Percentiles rank a stretch among this genome's conserved stretches.
Conservation (phyloP, 2,888 invertebrate species). For the Phasia obesa region DNA sequence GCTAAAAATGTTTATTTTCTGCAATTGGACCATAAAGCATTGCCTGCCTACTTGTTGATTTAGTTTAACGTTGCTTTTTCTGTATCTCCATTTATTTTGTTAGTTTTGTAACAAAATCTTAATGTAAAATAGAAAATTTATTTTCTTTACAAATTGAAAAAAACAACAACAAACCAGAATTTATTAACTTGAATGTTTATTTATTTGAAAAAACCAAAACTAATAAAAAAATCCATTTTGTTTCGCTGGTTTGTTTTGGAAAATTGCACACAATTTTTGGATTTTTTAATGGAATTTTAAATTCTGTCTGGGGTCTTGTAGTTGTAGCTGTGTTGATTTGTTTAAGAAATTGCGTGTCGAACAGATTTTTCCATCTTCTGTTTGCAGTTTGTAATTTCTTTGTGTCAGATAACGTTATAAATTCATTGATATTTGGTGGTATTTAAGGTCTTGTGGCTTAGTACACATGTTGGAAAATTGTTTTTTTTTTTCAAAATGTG, state of each 20-base stretch:
- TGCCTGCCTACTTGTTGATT: constrained; percentile 60
- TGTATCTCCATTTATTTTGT: not conserved
- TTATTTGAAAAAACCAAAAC: constrained; percentile 30
- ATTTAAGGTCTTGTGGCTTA: constrained; percentile 24
- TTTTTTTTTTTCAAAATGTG: constrained; percentile 2
- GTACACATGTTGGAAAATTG: constrained; percentile 10
- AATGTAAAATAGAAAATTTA: constrained; percentile 29
- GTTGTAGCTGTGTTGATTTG: not conserved
- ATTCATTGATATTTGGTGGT: constrained; percentile 7
- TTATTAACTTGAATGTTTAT: constrained; percentile 64
- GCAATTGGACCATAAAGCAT: constrained; percentile 66
- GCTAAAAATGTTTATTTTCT: constrained; percentile 42
- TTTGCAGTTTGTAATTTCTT: constrained; percentile 11
- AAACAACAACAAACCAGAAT: constrained; percentile 2
- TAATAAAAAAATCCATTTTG: constrained; percentile 18
- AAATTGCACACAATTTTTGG: constrained; percentile 62
- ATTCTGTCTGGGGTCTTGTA: not conserved
- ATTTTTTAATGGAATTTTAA: constrained; percentile 43
- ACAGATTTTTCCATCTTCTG: constrained; percentile 36
- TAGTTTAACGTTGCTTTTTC: constrained; percentile 21
- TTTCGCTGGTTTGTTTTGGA: constrained; percentile 33
- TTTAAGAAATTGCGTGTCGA: constrained; percentile 59
- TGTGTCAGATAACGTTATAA: constrained; percentile 25
- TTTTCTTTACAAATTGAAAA: constrained; percentile 31
- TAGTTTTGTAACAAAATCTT: constrained; percentile 35